A percentile compares a stretch with the other conserved stretches of the same genome.
Conservation (phyloP, 2,113 vertebrate species). For the Columba janthina region DNA sequence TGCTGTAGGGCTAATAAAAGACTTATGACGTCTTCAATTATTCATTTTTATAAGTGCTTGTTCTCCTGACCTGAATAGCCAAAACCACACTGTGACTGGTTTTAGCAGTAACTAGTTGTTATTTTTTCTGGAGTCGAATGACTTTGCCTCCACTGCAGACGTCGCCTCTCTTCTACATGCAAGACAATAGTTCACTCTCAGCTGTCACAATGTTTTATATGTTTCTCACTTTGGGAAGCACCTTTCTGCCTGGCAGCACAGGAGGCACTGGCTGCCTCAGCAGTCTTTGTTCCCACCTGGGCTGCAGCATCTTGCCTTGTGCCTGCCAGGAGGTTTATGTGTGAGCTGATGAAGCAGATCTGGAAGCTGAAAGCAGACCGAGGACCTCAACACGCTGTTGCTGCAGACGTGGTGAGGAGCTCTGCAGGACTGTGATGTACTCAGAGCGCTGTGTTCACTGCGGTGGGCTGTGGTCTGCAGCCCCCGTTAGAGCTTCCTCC, state of each 20-base stretch:
- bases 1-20: not conserved
- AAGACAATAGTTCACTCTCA: not conserved
- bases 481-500: not conserved
- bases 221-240: not conserved
- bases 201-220: not conserved
- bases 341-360: rapidly evolving
- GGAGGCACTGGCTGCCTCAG: rapidly evolving
- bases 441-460: not conserved
- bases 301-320: not conserved
- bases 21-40: not conserved
- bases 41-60: not conserved
- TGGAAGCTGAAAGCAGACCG: not conserved
- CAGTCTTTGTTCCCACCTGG: rapidly evolving
- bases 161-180: not conserved
- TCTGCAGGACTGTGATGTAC: not conserved
- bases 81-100: not conserved
- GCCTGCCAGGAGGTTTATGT: not conserved
- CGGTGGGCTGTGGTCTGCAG: not conserved
- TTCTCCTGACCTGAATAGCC: not conserved
- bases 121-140: not conserved
- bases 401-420: not conserved
- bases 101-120: not conserved
- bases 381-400: rapidly evolving
- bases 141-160: not conserved
- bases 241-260: rapidly evolving